Evolutionary conservation across 2,113 vertebrate species (phyloP), one percentile per base, ranked within the genome.

Genomic region (Panthera tigris): DNA sequence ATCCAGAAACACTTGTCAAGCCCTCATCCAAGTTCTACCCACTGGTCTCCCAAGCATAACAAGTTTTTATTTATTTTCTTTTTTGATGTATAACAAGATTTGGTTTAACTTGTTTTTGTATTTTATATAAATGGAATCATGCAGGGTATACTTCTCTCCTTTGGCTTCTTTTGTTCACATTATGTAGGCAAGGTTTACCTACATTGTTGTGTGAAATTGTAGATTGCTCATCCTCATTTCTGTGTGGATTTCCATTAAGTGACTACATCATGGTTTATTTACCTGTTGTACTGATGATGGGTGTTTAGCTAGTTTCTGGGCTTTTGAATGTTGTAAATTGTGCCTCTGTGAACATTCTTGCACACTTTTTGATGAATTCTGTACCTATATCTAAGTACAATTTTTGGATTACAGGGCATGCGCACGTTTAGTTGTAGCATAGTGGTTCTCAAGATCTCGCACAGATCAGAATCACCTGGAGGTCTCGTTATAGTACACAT

Each of bases 11-110:
- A 13, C 14, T 79, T 33, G 8, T 55, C 0, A 1, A 9, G 57
- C 10, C n/a, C 27, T 3, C 4, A 2, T 21, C 29, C 23, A 1
- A 0, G 29, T 21, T 55, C 23, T 10, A 45, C 57, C 29, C 63
- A 13, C 19, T 19, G 23, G 8, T 61, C 7, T 65, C 29, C 21
- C 31, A 50, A 21, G 25, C 3, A 19, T 55, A 23, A 41, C 14
- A 3, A 18, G 73, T 76, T 76, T 41, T 45, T 23, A 23, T 27
- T 73, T 74, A 16, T 8, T 76, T 48, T 76, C 23, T 66, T 12
- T 31, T 45, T 25, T 29, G 29, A 68, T 29, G 48, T 33, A 13
- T 10, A n/a, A 14, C 41, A 36, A 78, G 39, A 10, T 14, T n/a
- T 14, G 7, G 31, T 18, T 73, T 50, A 39, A 41, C 3, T 8